Evolutionary conservation across 2,797 vertebrate genomes (phyloP).

Genomic region (Hydrophis major): DNA sequence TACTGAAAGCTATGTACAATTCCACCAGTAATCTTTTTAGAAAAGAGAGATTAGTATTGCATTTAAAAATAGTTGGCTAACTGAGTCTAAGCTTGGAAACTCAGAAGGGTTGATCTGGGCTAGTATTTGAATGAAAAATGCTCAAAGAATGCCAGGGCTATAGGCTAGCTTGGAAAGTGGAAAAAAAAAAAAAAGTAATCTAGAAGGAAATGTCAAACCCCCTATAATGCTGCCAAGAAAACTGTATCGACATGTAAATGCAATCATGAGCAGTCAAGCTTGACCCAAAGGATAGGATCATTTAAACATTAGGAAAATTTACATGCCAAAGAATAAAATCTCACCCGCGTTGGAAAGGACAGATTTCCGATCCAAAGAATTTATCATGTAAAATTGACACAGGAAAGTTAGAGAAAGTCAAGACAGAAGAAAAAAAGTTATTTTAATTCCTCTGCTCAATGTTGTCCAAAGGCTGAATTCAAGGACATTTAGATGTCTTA

Average conservation of each 20-base stretch:
- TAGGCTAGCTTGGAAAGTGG: neutral
- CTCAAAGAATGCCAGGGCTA: neutral
- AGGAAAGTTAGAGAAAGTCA: neutral
- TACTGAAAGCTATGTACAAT: neutral
- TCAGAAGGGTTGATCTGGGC: neutral
- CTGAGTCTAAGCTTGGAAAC: neutral
- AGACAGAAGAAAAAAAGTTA: neutral
- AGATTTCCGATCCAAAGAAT: neutral
- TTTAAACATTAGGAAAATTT: neutral
- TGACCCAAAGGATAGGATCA: conserved; percentile 2
- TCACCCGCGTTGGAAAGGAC: neutral
- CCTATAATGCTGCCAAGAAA: neutral
- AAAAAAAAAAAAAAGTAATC: neutral
- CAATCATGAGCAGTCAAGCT: neutral
- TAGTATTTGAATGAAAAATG: neutral
- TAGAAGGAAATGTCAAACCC: neutral
- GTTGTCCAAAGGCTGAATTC: neutral
- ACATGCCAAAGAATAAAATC: neutral
- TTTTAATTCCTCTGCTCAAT: neutral
- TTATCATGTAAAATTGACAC: neutral
- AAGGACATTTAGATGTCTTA: neutral
- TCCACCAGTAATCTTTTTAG: neutral
- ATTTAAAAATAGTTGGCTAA: neutral
- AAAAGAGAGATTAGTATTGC: neutral
- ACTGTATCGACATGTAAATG: neutral